A percentile compares a stretch with the other conserved stretches of the same genome.
phyloP scores from a whole-genome alignment of 1,140 invertebrate genomes.

The Probaryconus sp. region DNA sequence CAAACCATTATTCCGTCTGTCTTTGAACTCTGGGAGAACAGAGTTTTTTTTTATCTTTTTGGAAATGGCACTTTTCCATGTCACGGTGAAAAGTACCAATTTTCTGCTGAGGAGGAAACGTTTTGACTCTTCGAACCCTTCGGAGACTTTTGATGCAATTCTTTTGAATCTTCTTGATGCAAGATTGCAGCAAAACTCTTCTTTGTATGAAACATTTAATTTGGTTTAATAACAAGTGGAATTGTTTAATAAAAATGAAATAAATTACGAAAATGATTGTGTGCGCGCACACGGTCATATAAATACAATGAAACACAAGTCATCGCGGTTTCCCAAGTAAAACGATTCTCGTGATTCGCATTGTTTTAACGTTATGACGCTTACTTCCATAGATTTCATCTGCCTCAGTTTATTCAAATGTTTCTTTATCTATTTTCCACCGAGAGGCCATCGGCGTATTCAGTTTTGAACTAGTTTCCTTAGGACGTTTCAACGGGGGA shows the following conservation, averaged over 20 bases:
- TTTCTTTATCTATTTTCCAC: conserved; percentile 6
- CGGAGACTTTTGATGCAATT: not conserved
- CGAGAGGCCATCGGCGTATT: not conserved
- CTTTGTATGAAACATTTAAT: not conserved
- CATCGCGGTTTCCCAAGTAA: conserved; percentile 3
- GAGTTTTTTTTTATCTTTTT: no score
- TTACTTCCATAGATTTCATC: conserved; percentile 7
- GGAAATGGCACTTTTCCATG: no score
- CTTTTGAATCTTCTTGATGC: not conserved
- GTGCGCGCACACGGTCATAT: no score
- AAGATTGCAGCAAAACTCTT: not conserved
- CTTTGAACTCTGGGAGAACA: no score
- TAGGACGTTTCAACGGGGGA: no score
- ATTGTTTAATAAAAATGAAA: conserved; percentile 1
- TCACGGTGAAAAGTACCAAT: no score
- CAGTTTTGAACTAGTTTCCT: not conserved
- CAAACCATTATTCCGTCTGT: no score
- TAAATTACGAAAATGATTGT: conserved; percentile 2
- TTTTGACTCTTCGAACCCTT: no score
- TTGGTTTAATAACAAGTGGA: not conserved
- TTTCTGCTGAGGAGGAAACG: no score
- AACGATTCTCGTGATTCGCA: not conserved
- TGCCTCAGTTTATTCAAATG: not conserved
- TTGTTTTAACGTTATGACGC: not conserved
- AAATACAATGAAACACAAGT: not conserved